Conservation (phyloP, 2,888 invertebrate species). For the Temnothorax ravouxi region DNA sequence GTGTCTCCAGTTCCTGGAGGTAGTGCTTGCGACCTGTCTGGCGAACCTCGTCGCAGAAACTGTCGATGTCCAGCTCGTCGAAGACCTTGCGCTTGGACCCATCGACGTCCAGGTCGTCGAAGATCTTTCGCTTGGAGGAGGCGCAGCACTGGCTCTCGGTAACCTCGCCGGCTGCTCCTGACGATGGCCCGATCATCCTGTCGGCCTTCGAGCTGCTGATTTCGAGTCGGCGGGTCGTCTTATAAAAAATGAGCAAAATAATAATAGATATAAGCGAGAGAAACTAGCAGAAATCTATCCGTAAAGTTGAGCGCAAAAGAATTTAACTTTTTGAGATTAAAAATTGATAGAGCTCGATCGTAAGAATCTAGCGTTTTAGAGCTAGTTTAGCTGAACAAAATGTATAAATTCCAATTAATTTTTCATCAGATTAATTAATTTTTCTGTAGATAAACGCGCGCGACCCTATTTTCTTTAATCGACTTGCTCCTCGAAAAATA, state of each 20-base stretch:
- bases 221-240: no score
- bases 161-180: constrained; percentile 77
- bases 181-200: constrained; percentile 84
- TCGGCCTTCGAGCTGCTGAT: constrained; percentile 1
- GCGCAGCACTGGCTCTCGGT: constrained; percentile 72
- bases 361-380: neutral
- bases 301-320: neutral
- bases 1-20: constrained; percentile 60
- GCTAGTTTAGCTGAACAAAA: neutral
- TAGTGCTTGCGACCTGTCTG: constrained; percentile 67
- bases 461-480: neutral
- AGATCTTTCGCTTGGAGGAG: constrained; percentile 80
- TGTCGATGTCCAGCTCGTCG: constrained; percentile 83
- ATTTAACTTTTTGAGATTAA: neutral
- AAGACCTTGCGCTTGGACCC: constrained; percentile 78
- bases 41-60: constrained; percentile 83
- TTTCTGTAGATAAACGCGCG: neutral
- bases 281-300: neutral
- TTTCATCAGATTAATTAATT: neutral
- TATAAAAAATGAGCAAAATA: neutral
- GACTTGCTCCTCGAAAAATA: neutral
- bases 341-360: neutral
- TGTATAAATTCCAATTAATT: neutral
- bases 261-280: neutral
- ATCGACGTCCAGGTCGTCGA: constrained; percentile 83